Conservation (phyloP, 1,140 invertebrate species). For the Macrotrachela quadricornifera region DNA sequence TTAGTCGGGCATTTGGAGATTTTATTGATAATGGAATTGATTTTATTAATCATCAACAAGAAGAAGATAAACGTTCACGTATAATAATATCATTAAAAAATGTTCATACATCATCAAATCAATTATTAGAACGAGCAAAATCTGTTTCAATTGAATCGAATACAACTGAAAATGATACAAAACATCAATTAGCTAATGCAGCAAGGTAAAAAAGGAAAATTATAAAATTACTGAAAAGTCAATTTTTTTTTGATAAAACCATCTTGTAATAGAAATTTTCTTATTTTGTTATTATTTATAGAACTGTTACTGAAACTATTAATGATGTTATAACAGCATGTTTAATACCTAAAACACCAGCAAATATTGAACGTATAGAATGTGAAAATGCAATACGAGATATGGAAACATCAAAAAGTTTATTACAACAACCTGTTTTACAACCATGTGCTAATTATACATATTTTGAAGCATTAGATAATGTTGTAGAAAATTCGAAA, state of each 20-base stretch:
- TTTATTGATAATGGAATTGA: slow-evolving; percentile 57
- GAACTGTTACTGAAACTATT: slow-evolving; percentile 65
- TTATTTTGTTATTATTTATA: no score
- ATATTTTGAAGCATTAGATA: slow-evolving; percentile 82
- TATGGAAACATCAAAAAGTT: slow-evolving; percentile 43
- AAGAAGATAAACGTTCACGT: slow-evolving; percentile 38
- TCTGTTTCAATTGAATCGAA: slow-evolving; percentile 19
- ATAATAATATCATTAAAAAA: slow-evolving; percentile 55
- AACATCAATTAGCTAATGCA: slow-evolving; percentile 7
- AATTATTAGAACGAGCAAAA: no score
- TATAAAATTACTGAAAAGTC: no score
- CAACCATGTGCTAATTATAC: slow-evolving; percentile 48
- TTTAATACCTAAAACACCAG: slow-evolving; percentile 12
- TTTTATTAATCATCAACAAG: slow-evolving; percentile 34
- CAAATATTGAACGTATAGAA: slow-evolving; percentile 74
- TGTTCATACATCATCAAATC: no score
- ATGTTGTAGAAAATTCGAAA: slow-evolving; percentile 77
- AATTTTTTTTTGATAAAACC: no score
- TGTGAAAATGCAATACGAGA: slow-evolving; percentile 84
- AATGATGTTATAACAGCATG: slow-evolving; percentile 54
- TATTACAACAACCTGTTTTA: slow-evolving; percentile 31
- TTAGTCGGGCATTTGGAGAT: slow-evolving; percentile 49
- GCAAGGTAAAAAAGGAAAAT: no score
- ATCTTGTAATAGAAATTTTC: no score
- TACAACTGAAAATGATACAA: slow-evolving; percentile 57